These are phyloP conservation scores for Sitodiplosis mosellana DNA, from an alignment of 1,140 invertebrate species.

Conservation along the genomic window DNA sequence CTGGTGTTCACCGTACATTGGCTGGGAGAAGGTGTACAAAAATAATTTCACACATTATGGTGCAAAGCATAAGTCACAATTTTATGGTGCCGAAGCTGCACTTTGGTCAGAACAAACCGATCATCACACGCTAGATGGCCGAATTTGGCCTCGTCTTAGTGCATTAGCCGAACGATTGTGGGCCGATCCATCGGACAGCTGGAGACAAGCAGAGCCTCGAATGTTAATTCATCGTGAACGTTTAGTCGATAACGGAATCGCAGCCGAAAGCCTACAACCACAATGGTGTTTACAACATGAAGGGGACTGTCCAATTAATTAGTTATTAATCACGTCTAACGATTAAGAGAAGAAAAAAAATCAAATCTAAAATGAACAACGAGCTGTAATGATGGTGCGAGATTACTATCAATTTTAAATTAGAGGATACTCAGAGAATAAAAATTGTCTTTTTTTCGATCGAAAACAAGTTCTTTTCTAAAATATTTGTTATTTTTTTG, in stretches of 20 bases:
- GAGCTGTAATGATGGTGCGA: no score
- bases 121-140: slow-evolving; percentile 37
- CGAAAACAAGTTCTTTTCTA: no score
- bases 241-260: slow-evolving; percentile 43
- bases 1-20: slow-evolving; percentile 76
- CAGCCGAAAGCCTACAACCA: slow-evolving; percentile 51
- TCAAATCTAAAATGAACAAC: no score
- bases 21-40: slow-evolving; percentile 70
- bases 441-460: no score
- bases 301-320: slow-evolving; percentile 34
- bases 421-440: no score
- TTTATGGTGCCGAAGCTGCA: slow-evolving; percentile 54
- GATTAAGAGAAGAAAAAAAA: no score
- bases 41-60: slow-evolving; percentile 46
- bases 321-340: no score
- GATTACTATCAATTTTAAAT: no score
- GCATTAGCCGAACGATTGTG: slow-evolving; percentile 66
- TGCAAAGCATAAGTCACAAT: slow-evolving; percentile 28
- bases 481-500: no score
- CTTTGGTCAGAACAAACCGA: slow-evolving; percentile 69
- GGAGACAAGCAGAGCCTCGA: slow-evolving; percentile 44
- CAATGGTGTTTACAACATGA: slow-evolving; percentile 69
- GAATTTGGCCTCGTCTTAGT: slow-evolving; percentile 60
- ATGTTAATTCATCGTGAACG: slow-evolving; percentile 51
- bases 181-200: slow-evolving; percentile 40